Evolutionary conservation across 2,797 vertebrate species (phyloP), one percentile per base, ranked within the genome.

Genomic region (Halcyon badia): DNA sequence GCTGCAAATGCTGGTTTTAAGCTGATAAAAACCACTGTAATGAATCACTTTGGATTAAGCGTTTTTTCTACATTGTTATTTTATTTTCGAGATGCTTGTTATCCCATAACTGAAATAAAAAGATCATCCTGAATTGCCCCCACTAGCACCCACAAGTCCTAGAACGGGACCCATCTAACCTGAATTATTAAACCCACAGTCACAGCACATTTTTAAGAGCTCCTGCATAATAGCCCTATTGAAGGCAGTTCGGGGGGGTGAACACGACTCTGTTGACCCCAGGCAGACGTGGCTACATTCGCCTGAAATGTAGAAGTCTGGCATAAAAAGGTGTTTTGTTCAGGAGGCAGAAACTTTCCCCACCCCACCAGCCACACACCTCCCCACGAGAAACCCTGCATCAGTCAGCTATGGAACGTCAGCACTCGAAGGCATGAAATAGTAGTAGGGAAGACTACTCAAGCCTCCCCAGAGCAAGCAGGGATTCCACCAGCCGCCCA

Each of bases 301-400:
- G 5, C 57, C 49, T 58, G 33, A 90, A 87, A 91, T 2, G 4
- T 5, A 76, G 42, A 90, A 22, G 25, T 80, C 60, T 91, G 86
- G 22, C 56, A 92, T 9, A 51, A 87, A 82, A 80, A 90, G 56
- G 48, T 51, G 28, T 87, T 95, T 92, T 95, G 58, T 60, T 49
- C 78, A 52, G 35, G n/a, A 92, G 44, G 64, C 68, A 70, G 42
- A 76, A 64, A 48, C 89, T 44, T 17, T 31, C 16, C 5, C 1
- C 9, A 39, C 58, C 24, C 9, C 7, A 30, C n/a, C 56, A 64
- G 51, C 17, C 60, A 41, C 41, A 15, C 31, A 60, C 28, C 37
- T 65, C 73, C 58, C 85, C 44, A 20, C 2, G 5, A 68, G 61
- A 31, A 79, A 33, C 76, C 49, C 60, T 8, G 0, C 26, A 56